Conservation (phyloP, 2,113 vertebrate species). For the Lipotes vexillifer region DNA sequence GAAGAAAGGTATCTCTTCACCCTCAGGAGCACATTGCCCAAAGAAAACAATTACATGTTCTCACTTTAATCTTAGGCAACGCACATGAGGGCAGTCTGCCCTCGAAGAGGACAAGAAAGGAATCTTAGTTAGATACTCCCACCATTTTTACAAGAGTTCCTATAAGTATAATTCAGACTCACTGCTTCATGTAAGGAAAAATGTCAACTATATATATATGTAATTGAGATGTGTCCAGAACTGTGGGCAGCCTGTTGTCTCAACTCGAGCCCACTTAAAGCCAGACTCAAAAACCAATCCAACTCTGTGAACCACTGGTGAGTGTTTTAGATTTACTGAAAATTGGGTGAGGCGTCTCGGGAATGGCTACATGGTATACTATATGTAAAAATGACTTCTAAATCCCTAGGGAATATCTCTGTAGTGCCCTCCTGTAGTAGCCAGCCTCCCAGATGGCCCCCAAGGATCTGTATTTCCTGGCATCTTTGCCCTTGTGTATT, state of each 20-base stretch:
- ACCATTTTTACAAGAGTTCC: not conserved
- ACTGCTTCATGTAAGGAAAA: not conserved
- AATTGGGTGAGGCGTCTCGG: not conserved
- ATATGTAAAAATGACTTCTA: not conserved
- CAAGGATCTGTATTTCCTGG: not conserved
- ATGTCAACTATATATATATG: not conserved
- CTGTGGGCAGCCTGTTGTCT: not conserved
- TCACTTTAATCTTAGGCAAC: not conserved
- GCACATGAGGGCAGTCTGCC: not conserved
- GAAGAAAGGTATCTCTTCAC: not conserved
- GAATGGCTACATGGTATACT: not conserved
- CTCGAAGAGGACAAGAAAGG: not conserved
- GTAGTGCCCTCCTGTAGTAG: too few relatives aligned
- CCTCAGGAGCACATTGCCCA: not conserved
- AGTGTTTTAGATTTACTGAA: not conserved
- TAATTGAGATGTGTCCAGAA: not conserved
- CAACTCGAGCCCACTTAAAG: not conserved
- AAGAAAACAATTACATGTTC: not conserved
- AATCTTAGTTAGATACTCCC: not conserved
- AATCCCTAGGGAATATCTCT: not conserved
- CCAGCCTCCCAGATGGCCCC: not conserved
- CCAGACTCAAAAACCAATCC: not conserved
- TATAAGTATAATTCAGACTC: not conserved
- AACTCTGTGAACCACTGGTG: not conserved
- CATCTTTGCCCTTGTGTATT: too few relatives aligned